Base-by-base conservation (phyloP, 2,113 vertebrate genomes). In the Hippocampus guttulatus region DNA sequence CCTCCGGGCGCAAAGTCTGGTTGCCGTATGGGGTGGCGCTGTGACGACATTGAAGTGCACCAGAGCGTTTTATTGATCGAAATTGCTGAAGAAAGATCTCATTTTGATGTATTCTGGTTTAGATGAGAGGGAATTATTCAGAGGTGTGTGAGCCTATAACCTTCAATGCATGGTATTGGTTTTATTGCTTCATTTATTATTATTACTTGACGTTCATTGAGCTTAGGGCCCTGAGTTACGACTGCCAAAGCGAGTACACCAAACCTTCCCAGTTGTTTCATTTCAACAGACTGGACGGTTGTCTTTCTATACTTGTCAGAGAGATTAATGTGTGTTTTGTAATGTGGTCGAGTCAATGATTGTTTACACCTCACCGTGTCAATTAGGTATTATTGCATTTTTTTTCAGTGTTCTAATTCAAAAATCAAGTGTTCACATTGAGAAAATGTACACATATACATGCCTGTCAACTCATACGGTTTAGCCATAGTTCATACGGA, bases 21-120 rank as follows among this genome's bases (percentile, higher is more conserved):
- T 89, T 52, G 74, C 85, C 82, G 73, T 86, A 89, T 82, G 87
- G 85, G 83, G 27, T 18, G 68, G 65, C 64, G 79, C 76, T 69
- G 79, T 15, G 64, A 81, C 75, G 83, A 76, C 85, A 91, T 86
- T 87, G 79, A 82, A 65, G 80, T 81, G 85, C 85, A 74, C 67
- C 75, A 76, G 68, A 81, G 87, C 88, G 52, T 89, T 84, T 86
- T 76, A 88, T 84, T 80, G 80, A 75, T 62, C 60, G 74, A 62
- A 81, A 87, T 73, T 78, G 77, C 69, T 81, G 78, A 75, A 74
- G 85, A 83, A 78, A 78, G 85, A 71, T 81, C 85, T 87, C 71
- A 85, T 85, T 87, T 88, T 88, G 87, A 90, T 85, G 74, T 80
- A 89, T 88, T 88, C 79, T 54, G 76, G 77, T 73, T 86, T 88